These are phyloP conservation scores for Dicentrarchus labrax DNA, from an alignment of 2,113 vertebrate species.

Conservation along the genomic window DNA sequence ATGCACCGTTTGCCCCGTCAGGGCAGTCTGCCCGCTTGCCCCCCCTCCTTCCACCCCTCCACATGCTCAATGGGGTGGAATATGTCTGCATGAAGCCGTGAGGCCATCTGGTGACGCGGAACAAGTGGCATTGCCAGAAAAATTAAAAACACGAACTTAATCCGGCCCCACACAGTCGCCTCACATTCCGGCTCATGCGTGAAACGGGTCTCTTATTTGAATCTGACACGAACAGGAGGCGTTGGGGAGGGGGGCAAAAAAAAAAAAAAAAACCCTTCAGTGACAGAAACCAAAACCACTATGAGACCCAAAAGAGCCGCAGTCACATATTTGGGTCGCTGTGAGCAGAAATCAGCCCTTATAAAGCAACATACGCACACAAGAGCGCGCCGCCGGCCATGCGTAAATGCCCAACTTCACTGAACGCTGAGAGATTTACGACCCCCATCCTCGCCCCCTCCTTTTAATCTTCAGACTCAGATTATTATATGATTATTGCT, in stretches of 20 bases:
- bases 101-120: constrained; percentile 78
- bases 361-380: constrained; percentile 14
- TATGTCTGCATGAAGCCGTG: constrained; percentile 59
- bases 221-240: not conserved
- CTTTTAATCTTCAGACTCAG: constrained; percentile 42
- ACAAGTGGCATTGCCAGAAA: constrained; percentile 74
- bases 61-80: constrained; percentile 61
- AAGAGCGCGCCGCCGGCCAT: constrained; percentile 24
- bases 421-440: constrained; percentile 26
- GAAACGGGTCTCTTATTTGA: not conserved
- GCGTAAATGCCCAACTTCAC: constrained; percentile 55
- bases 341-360: not conserved
- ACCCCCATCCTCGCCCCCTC: not conserved
- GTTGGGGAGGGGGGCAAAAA: too few species aligned
- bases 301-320: not conserved
- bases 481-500: constrained; percentile 35
- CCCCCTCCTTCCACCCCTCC: constrained; percentile 10
- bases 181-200: constrained; percentile 20
- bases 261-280: not conserved
- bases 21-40: constrained; percentile 41
- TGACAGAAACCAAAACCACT: not conserved
- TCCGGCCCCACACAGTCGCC: constrained; percentile 48
- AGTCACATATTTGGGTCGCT: constrained; percentile 24
- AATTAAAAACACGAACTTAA: constrained; percentile 63
- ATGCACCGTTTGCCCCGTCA: constrained; percentile 37